Conservation (phyloP, 2,113 vertebrate species). For the Myodes glareolus region DNA sequence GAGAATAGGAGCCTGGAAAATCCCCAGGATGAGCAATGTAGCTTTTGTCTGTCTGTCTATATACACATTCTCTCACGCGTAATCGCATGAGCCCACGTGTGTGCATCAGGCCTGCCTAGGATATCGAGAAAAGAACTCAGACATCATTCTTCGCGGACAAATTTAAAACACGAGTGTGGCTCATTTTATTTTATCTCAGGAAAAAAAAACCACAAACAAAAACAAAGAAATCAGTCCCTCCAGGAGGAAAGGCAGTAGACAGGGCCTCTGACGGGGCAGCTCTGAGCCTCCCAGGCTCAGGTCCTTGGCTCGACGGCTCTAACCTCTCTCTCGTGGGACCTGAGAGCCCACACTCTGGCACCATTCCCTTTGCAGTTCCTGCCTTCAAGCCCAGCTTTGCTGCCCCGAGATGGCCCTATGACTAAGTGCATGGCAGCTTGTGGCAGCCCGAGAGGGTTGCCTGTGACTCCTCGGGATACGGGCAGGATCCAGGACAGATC, state of each 20-base stretch:
- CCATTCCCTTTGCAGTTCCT: neutral
- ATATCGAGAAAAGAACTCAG: conserved; percentile 1
- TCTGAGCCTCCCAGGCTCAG: neutral
- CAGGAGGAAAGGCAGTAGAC: conserved; percentile 48
- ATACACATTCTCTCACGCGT: too few relatives aligned
- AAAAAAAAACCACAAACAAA: neutral
- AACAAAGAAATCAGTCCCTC: conserved; percentile 20
- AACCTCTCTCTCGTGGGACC: neutral
- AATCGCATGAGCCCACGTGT: accelerated
- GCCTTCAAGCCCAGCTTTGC: neutral
- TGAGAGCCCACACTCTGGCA: neutral
- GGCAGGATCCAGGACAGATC: neutral
- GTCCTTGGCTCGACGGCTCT: neutral
- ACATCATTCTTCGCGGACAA: conserved; percentile 12
- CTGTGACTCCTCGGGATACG: neutral
- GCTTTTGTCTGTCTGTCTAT: neutral
- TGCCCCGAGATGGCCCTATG: neutral
- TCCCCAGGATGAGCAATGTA: neutral
- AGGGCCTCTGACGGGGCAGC: neutral
- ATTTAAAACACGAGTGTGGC: conserved; percentile 73
- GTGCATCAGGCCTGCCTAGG: neutral
- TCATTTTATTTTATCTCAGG: conserved; percentile 75
- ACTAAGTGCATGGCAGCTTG: neutral
- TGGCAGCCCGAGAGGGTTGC: neutral
- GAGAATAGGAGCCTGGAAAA: neutral